Conservation (phyloP, 2,888 invertebrate genomes). For the Hirtodrosophila confusa region DNA sequence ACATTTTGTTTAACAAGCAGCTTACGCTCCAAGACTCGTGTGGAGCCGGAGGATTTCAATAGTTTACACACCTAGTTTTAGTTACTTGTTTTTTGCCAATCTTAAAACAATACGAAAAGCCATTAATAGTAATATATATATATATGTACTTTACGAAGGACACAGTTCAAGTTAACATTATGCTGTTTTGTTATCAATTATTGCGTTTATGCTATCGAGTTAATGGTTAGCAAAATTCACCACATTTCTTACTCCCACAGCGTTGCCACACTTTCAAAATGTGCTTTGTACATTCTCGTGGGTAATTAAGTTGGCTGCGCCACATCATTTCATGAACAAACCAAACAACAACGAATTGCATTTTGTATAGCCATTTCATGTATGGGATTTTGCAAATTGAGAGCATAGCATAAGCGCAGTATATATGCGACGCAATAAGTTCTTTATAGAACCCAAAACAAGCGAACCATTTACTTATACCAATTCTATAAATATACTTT, state of each 20-base stretch:
- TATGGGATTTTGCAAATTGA: too few species aligned
- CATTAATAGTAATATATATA: slow-evolving; percentile 32
- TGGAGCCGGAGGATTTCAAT: too few species aligned
- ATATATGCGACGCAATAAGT: slow-evolving; percentile 6
- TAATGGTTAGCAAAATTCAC: too few species aligned
- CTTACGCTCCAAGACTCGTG: too few species aligned
- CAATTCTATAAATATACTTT: not conserved
- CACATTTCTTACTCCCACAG: too few species aligned
- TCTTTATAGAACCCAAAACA: slow-evolving; percentile 18
- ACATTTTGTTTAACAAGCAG: not conserved
- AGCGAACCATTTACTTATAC: slow-evolving; percentile 36
- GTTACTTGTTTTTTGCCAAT: slow-evolving; percentile 55
- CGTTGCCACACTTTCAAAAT: too few species aligned
- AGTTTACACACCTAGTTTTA: slow-evolving; percentile 31
- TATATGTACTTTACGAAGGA: slow-evolving; percentile 55
- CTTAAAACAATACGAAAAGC: slow-evolving; percentile 29
- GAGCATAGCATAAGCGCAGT: too few species aligned
- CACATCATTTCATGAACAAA: too few species aligned
- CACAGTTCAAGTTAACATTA: slow-evolving; percentile 82
- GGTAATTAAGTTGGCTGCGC: too few species aligned
- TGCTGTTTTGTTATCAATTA: slow-evolving; percentile 66
- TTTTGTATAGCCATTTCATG: too few species aligned
- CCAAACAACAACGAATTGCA: too few species aligned
- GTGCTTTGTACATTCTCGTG: too few species aligned
- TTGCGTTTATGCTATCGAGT: slow-evolving; percentile 1